A percentile compares a stretch with the other conserved stretches of the same genome.
Evolutionary conservation across 2,888 invertebrate species (phyloP).

Genomic region (Prosopocoilus inquinatus): DNA sequence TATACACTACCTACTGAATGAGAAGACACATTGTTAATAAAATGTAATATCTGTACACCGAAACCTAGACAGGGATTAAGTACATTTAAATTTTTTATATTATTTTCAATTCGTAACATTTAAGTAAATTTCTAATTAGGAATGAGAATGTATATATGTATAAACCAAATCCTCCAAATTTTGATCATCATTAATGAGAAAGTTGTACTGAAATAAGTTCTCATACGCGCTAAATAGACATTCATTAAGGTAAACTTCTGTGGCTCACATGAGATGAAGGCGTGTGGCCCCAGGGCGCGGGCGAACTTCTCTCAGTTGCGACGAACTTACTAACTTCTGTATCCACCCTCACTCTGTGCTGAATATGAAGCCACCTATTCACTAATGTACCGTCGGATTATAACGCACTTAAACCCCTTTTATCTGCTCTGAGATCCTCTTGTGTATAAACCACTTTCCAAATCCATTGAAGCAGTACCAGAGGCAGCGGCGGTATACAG

Average conservation of each 20-base stretch:
- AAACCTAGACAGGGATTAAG: too few species aligned
- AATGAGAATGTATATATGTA: too few species aligned
- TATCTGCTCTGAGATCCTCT: slow-evolving; percentile 43
- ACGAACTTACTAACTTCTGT: slow-evolving; percentile 27
- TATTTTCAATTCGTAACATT: too few species aligned
- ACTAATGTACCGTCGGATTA: slow-evolving; percentile 48
- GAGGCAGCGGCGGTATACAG: slow-evolving; percentile 22
- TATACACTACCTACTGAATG: too few species aligned
- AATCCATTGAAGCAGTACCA: slow-evolving; percentile 19
- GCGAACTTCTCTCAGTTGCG: slow-evolving; percentile 7
- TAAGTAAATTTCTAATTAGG: too few species aligned
- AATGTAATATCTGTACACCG: too few species aligned
- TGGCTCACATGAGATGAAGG: not conserved
- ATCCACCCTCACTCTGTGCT: slow-evolving; percentile 25
- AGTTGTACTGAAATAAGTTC: slow-evolving; percentile 1
- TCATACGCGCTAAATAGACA: not conserved
- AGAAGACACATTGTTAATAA: too few species aligned
- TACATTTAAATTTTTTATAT: too few species aligned
- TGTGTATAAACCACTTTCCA: slow-evolving; percentile 39
- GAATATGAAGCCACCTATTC: slow-evolving; percentile 35
- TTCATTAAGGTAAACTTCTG: slow-evolving; percentile 12
- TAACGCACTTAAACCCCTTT: slow-evolving; percentile 49
- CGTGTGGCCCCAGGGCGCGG: slow-evolving; percentile 14
- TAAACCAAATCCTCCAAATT: too few species aligned
- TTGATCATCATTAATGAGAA: not conserved